phyloP scores from a whole-genome alignment of 1,140 invertebrate genomes.

The Araneus ventricosus region DNA sequence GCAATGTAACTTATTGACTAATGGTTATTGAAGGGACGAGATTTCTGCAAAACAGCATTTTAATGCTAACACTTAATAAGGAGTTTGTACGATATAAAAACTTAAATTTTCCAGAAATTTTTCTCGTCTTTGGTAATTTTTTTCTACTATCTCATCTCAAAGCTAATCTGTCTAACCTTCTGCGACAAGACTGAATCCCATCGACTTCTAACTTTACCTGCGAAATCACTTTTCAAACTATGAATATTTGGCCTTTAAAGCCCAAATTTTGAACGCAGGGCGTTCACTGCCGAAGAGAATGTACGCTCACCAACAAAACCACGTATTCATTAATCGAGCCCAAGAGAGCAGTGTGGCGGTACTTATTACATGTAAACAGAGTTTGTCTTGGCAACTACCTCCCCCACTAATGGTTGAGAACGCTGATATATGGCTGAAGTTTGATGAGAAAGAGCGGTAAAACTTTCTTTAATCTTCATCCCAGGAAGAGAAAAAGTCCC shows the following conservation, averaged over 20 bases:
- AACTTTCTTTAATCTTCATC: constrained; percentile 69
- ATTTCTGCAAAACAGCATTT: neutral
- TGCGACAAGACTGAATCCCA: neutral
- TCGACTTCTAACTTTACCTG: neutral
- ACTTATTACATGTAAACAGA: constrained; percentile 68
- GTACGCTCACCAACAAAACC: constrained; percentile 51
- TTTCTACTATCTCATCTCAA: neutral
- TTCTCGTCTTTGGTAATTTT: neutral
- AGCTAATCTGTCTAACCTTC: neutral
- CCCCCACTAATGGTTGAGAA: constrained; percentile 51
- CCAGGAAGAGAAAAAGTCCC: constrained; percentile 34
- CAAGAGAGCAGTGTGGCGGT: constrained; percentile 36
- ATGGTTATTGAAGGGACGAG: neutral
- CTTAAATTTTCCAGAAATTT: too few relatives aligned
- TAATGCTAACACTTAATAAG: too few relatives aligned
- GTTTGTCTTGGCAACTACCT: constrained; percentile 29
- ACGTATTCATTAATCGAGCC: constrained; percentile 71
- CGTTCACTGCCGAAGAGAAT: neutral
- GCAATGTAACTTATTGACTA: neutral
- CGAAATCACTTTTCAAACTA: neutral
- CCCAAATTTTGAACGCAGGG: constrained; percentile 2
- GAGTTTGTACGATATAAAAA: too few relatives aligned
- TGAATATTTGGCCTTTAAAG: constrained; percentile 6
- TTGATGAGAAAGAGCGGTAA: constrained; percentile 45
- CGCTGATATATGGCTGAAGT: constrained; percentile 55